phyloP scores from a whole-genome alignment of 2,888 invertebrate genomes.

The Reticulitermes lucifugus region DNA sequence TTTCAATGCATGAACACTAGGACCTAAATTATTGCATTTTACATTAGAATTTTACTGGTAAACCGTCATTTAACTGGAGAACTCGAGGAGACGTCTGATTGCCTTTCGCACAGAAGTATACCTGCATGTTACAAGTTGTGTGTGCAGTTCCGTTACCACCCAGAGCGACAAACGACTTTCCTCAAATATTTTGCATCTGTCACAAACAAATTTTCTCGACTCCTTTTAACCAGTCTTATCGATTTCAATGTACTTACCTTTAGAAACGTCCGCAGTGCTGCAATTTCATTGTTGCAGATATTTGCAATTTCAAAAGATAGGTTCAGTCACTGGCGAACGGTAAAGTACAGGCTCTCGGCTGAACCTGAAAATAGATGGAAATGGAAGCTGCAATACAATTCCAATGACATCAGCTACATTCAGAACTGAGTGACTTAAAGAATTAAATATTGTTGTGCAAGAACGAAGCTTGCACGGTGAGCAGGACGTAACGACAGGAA shows the following conservation, averaged over 20 bases:
- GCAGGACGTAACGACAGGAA: not conserved
- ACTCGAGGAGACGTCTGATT: no score
- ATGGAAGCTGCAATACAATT: not conserved
- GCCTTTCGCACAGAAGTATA: no score
- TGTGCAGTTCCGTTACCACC: no score
- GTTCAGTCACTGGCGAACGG: not conserved
- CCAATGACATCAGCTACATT: not conserved
- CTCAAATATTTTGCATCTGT: no score
- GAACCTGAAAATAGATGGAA: not conserved
- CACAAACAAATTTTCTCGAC: no score
- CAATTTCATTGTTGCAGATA: not conserved
- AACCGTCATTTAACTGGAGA: no score
- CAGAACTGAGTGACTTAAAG: not conserved
- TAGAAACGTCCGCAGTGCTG: not conserved
- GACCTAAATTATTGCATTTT: no score
- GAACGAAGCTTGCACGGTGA: not conserved
- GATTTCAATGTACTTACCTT: not conserved
- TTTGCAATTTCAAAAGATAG: not conserved
- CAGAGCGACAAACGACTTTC: no score
- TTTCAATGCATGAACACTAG: no score
- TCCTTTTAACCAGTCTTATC: no score
- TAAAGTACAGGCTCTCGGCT: not conserved
- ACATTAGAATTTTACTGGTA: no score
- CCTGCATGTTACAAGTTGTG: no score
- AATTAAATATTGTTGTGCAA: not conserved